phyloP scores from a whole-genome alignment of 2,888 invertebrate species.

The Arctia plantaginis region DNA sequence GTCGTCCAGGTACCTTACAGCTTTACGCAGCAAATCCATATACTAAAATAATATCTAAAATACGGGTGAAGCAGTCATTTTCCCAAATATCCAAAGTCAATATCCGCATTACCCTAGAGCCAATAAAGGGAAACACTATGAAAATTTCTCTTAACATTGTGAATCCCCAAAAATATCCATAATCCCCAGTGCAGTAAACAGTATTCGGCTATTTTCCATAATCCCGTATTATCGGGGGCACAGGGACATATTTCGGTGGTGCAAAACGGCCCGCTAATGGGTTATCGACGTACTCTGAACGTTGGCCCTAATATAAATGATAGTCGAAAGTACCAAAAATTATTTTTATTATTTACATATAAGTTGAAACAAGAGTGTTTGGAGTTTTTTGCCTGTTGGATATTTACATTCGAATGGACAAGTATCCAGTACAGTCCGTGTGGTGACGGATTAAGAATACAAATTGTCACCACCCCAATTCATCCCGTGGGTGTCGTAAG shows the following conservation, averaged over 20 bases:
- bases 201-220: conserved; percentile 65
- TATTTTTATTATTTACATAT: background rate
- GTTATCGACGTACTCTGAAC: conserved; percentile 39
- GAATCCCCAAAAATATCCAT: conserved; percentile 67
- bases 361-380: too few relatives aligned
- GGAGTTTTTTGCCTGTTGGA: too few relatives aligned
- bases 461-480: too few relatives aligned
- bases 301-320: conserved; percentile 23
- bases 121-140: conserved; percentile 15
- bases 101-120: background rate
- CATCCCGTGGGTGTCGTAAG: too few relatives aligned
- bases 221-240: conserved; percentile 71
- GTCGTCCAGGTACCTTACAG: too few relatives aligned
- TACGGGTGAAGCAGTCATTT: too few relatives aligned
- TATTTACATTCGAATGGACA: too few relatives aligned
- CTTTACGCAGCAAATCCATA: too few relatives aligned
- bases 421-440: too few relatives aligned
- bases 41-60: too few relatives aligned
- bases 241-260: conserved; percentile 64
- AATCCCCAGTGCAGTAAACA: conserved; percentile 61
- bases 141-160: conserved; percentile 68
- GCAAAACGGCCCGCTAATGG: conserved; percentile 45
- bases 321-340: background rate
- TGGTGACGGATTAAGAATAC: too few relatives aligned
- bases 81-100: background rate